Conservation (phyloP, 1,140 invertebrate species). For the Glossosoma conforme region DNA sequence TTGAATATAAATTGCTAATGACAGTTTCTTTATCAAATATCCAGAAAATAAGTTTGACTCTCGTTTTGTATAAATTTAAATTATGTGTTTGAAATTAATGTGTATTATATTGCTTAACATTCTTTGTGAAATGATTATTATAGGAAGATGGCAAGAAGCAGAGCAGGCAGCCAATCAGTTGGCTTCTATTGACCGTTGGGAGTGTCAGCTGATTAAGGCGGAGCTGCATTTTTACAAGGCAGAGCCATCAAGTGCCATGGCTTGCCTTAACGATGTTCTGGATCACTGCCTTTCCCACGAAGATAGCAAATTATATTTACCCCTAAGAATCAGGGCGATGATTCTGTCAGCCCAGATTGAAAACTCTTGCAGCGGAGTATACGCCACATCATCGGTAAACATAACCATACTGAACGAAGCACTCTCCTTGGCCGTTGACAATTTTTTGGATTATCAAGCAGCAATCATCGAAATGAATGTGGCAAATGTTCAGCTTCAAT, state of each 20-base stretch:
- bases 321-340: constrained; percentile 60
- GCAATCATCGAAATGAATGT: constrained; percentile 73
- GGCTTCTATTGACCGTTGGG: constrained; percentile 63
- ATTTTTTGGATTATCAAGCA: constrained; percentile 70
- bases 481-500: constrained; percentile 66
- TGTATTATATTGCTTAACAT: background rate
- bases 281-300: constrained; percentile 47
- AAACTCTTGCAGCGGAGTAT: constrained; percentile 51
- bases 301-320: constrained; percentile 50
- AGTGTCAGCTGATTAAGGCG: constrained; percentile 60
- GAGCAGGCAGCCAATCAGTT: constrained; percentile 68
- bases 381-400: constrained; percentile 46
- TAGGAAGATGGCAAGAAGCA: constrained; percentile 71
- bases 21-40: too few species aligned
- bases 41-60: too few species aligned
- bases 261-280: constrained; percentile 56
- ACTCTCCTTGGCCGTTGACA: constrained; percentile 61
- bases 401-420: constrained; percentile 64
- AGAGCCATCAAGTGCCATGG: constrained; percentile 58
- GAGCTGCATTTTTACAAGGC: constrained; percentile 65
- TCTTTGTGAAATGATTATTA: constrained; percentile 44
- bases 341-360: constrained; percentile 69
- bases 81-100: too few species aligned
- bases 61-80: too few species aligned
- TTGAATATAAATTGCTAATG: too few species aligned